Percentiles rank a stretch among this genome's conserved stretches.
Conservation (phyloP, 2,797 vertebrate genomes). For the Acomys russatus region DNA sequence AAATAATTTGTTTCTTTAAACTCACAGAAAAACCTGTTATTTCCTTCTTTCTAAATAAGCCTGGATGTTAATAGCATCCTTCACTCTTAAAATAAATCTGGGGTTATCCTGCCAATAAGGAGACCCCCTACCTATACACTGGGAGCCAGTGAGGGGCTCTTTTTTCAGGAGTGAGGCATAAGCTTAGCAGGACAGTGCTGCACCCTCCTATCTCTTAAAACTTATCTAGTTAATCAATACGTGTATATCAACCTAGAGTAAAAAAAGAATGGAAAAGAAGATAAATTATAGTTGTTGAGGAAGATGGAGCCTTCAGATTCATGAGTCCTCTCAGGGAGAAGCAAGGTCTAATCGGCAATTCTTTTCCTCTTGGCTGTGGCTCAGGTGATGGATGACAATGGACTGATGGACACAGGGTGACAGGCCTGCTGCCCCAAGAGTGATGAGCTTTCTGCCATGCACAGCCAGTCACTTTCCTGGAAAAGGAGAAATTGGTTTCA, state of each 20-base stretch:
- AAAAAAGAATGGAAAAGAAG: constrained; percentile 36
- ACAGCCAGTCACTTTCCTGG: not conserved
- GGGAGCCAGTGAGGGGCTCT: constrained; percentile 20
- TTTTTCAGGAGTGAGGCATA: not conserved
- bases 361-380: constrained; percentile 14
- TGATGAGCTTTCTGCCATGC: not conserved
- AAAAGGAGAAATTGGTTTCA: constrained; percentile 57
- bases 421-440: constrained; percentile 25
- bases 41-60: constrained; percentile 46
- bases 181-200: not conserved
- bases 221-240: constrained; percentile 72
- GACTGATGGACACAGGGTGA: constrained; percentile 11
- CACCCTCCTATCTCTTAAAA: not conserved
- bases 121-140: not conserved
- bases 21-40: not conserved
- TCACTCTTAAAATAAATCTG: constrained; percentile 50
- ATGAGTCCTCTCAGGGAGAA: constrained; percentile 50
- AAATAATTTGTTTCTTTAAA: constrained; percentile 41
- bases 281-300: constrained; percentile 66
- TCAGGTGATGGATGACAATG: constrained; percentile 59
- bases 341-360: constrained; percentile 52
- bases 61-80: constrained; percentile 54
- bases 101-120: not conserved
- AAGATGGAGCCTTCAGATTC: constrained; percentile 57
- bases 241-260: constrained; percentile 67